phyloP scores from a whole-genome alignment of 2,888 invertebrate species.

The Lithophane socia region DNA sequence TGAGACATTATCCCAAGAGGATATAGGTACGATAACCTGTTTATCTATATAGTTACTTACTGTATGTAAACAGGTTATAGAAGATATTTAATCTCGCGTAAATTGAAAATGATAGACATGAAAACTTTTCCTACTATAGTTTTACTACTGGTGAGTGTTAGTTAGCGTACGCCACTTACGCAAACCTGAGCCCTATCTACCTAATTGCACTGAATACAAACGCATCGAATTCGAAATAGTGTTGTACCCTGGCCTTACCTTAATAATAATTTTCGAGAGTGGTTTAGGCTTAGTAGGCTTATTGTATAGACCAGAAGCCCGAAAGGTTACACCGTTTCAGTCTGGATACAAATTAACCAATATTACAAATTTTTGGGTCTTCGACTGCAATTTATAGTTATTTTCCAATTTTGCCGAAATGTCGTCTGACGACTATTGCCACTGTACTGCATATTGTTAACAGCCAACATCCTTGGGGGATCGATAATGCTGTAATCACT shows the following conservation, averaged over 20 bases:
- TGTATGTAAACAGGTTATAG: background rate
- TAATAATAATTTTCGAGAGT: slow-evolving; percentile 9
- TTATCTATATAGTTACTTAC: background rate
- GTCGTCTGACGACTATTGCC: slow-evolving; percentile 12
- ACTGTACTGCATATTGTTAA: slow-evolving; percentile 8
- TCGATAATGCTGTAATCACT: slow-evolving; percentile 51
- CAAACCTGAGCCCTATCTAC: background rate
- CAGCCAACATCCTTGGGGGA: slow-evolving; percentile 27
- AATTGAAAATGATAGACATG: background rate
- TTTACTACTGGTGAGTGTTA: background rate
- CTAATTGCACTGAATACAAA: slow-evolving; percentile 11
- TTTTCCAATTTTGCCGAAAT: slow-evolving; percentile 25
- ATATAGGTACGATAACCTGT: background rate
- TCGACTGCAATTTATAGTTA: slow-evolving; percentile 11
- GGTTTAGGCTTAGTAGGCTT: background rate
- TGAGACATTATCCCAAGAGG: slow-evolving; percentile 2
- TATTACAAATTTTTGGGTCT: background rate
- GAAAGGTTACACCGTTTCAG: background rate
- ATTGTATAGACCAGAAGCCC: background rate
- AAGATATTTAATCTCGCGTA: background rate
- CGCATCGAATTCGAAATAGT: slow-evolving; percentile 15
- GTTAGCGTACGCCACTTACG: background rate
- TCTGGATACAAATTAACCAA: background rate
- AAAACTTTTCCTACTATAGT: background rate
- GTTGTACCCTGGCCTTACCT: background rate